Conservation (phyloP, 1,140 invertebrate species). For the Drosophila pandora region DNA sequence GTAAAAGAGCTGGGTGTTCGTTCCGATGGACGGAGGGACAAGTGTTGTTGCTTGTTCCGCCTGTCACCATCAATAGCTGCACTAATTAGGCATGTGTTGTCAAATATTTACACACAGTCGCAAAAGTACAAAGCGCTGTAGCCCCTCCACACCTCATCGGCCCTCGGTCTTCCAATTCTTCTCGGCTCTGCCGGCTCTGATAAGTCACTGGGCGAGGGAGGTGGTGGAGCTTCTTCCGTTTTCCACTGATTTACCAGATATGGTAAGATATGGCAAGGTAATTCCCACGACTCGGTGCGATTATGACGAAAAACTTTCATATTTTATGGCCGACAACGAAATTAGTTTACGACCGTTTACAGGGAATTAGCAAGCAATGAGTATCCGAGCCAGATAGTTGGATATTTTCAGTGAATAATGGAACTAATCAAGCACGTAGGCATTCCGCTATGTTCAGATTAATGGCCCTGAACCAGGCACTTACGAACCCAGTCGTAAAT, state of each 20-base stretch:
- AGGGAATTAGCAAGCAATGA: slow-evolving; percentile 60
- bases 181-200: slow-evolving; percentile 4
- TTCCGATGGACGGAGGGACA: slow-evolving; percentile 24
- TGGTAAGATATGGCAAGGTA: slow-evolving; percentile 29
- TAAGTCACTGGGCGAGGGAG: neutral
- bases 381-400: slow-evolving; percentile 2
- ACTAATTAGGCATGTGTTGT: slow-evolving; percentile 83
- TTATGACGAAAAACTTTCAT: slow-evolving; percentile 71
- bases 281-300: slow-evolving; percentile 68
- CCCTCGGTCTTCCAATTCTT: neutral
- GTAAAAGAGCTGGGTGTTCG: slow-evolving; percentile 61
- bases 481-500: slow-evolving; percentile 71
- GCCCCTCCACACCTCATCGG: neutral
- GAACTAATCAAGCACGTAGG: slow-evolving; percentile 63
- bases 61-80: slow-evolving; percentile 80
- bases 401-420: slow-evolving; percentile 62
- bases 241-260: slow-evolving; percentile 63
- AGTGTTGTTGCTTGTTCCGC: slow-evolving; percentile 68
- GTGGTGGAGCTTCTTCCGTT: slow-evolving; percentile 65
- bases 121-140: slow-evolving; percentile 78
- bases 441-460: slow-evolving; percentile 62
- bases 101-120: slow-evolving; percentile 79
- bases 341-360: slow-evolving; percentile 70
- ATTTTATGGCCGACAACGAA: slow-evolving; percentile 64
- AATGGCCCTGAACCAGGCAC: slow-evolving; percentile 68